Evolutionary conservation across 2,888 invertebrate species (phyloP).

Genomic region (Coenonympha arcania): DNA sequence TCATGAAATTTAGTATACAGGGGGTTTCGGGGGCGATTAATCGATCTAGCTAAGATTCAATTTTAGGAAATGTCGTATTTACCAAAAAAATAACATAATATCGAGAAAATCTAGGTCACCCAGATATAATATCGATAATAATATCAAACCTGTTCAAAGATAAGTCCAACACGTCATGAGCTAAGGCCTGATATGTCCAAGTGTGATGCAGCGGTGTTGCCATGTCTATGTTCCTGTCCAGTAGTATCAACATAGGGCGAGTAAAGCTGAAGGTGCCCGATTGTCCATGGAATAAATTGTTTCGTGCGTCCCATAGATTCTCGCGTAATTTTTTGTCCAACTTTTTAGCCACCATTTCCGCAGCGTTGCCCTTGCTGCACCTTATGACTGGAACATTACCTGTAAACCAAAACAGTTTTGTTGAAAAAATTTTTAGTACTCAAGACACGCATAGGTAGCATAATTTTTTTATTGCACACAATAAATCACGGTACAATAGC

Average conservation of each 20-base stretch:
- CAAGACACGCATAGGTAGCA: too few relatives aligned
- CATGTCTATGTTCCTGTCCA: conserved; percentile 96
- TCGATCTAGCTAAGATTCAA: too few relatives aligned
- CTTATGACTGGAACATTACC: conserved; percentile 91
- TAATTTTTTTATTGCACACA: too few relatives aligned
- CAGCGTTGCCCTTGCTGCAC: conserved; percentile 95
- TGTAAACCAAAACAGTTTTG: too few relatives aligned
- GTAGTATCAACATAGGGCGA: conserved; percentile 90
- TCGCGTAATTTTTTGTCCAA: conserved; percentile 97
- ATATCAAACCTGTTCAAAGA: conserved; percentile 82
- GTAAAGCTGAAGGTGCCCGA: conserved; percentile 88
- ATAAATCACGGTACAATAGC: too few relatives aligned
- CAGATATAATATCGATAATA: too few relatives aligned
- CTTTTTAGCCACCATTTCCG: conserved; percentile 98
- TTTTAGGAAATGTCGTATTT: too few relatives aligned
- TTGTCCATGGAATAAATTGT: conserved; percentile 93
- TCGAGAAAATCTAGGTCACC: too few relatives aligned
- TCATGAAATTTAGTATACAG: too few relatives aligned
- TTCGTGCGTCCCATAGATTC: conserved; percentile 96
- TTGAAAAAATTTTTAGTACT: too few relatives aligned
- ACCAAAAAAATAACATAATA: too few relatives aligned
- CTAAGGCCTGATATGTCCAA: conserved; percentile 99
- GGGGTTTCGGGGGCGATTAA: too few relatives aligned
- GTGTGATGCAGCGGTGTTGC: conserved; percentile 99
- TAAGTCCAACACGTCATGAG: conserved; percentile 95